phyloP scores from a whole-genome alignment of 2,113 vertebrate species.

The rabbit (Oryctolagus cuniculus) region DNA sequence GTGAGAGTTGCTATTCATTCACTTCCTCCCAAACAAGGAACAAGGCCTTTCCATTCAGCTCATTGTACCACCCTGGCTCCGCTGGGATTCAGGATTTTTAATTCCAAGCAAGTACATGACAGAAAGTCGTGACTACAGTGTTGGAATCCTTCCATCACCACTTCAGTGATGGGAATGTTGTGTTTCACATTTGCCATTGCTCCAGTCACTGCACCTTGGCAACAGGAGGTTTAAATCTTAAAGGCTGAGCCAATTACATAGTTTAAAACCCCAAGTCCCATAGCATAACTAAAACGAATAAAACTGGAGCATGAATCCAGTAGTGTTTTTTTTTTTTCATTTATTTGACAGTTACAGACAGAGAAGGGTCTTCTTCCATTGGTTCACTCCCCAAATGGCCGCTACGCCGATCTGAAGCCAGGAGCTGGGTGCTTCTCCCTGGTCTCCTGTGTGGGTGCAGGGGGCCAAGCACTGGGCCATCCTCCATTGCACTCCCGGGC shows the following conservation, averaged over 20 bases:
- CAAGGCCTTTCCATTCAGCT: background rate
- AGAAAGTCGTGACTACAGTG: background rate
- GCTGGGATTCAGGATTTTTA: background rate
- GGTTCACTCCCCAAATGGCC: too few relatives aligned
- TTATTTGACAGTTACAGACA: too few relatives aligned
- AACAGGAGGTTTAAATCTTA: background rate
- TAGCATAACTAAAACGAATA: background rate
- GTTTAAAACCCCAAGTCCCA: too few relatives aligned
- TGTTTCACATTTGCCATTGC: background rate
- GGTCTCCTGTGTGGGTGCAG: too few relatives aligned
- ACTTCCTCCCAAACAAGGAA: constrained; percentile 1
- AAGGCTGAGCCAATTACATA: background rate
- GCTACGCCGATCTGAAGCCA: too few relatives aligned
- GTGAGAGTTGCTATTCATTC: background rate
- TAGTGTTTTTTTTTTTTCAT: background rate
- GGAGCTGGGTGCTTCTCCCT: too few relatives aligned
- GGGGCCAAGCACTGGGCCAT: too few relatives aligned
- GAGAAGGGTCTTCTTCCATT: too few relatives aligned
- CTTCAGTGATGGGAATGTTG: background rate
- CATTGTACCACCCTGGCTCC: background rate
- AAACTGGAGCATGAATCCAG: background rate
- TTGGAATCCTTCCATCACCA: background rate
- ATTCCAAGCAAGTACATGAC: background rate
- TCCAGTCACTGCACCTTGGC: background rate
- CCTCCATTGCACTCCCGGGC: too few relatives aligned